Evolutionary conservation across 2,888 invertebrate genomes (phyloP).

Genomic region (Campoplex nolae): DNA sequence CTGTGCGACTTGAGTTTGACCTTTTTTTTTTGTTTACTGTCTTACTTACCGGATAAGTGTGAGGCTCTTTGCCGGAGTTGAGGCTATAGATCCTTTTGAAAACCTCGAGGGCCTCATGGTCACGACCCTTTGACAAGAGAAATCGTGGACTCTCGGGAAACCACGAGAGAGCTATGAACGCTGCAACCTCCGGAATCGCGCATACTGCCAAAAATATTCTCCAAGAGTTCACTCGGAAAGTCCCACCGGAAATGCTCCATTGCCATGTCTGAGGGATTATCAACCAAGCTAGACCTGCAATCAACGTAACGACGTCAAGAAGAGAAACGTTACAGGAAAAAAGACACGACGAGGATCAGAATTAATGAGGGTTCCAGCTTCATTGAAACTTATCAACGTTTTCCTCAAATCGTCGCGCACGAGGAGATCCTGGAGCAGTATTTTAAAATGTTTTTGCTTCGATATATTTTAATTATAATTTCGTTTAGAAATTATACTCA

Average conservation of each 20-base stretch:
- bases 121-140: slow-evolving; percentile 89
- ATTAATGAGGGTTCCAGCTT: neutral
- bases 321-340: neutral
- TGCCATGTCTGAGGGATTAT: slow-evolving; percentile 89
- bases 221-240: slow-evolving; percentile 87
- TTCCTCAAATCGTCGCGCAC: slow-evolving; percentile 8
- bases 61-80: slow-evolving; percentile 88
- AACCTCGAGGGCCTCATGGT: slow-evolving; percentile 88
- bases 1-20: neutral
- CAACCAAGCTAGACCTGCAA: slow-evolving; percentile 89
- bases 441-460: neutral
- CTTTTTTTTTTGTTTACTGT: neutral
- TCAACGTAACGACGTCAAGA: slow-evolving; percentile 18
- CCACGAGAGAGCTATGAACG: slow-evolving; percentile 87
- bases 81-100: slow-evolving; percentile 88
- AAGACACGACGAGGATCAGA: neutral
- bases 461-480: neutral
- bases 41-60: slow-evolving; percentile 88
- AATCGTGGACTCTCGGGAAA: slow-evolving; percentile 93
- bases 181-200: slow-evolving; percentile 89
- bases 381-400: slow-evolving; percentile 20
- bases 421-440: neutral
- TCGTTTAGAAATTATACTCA: slow-evolving; percentile 78
- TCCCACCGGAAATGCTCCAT: slow-evolving; percentile 83
- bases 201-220: slow-evolving; percentile 88